Evolutionary conservation across 2,797 vertebrate species (phyloP), one percentile per base, ranked within the genome.

Genomic region (Acipenser oxyrinchus): DNA sequence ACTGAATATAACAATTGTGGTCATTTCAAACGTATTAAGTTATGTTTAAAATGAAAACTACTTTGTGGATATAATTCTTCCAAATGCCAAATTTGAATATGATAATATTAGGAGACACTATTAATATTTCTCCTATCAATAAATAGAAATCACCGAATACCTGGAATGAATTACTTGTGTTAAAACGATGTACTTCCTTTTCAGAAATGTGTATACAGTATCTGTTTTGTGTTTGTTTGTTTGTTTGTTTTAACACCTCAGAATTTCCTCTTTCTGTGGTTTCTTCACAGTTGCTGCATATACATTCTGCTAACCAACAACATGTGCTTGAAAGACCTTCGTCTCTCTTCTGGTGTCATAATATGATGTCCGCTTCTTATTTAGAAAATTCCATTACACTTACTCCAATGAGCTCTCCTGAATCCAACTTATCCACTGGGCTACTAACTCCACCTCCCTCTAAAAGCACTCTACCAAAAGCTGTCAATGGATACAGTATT

Each of bases 351-450:
- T 95, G 94, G 93, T 89, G 78, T 85, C 90, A 87, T 85, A 91
- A 81, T 83, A 78, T 93, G 84, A 91, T 75, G 74, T 91, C 92
- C 62, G 77, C 91, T 82, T 92, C 93, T 79, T 95, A 87, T 88
- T 86, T 94, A 89, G 93, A 93, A 84, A 92, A 92, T 82, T 95
- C 95, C 74, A 86, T 95, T 84, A 93, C 93, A 66, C 89, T 95
- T 84, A 93, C 91, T 69, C 90, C 93, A 75, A 89, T 92, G 91
- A 94, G 89, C 85, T 93, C 89, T 65, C 89, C 92, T 73, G 92
- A 93, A 75, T 95, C 91, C 87, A 94, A 90, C 88, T 12, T 93
- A 18, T 93, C 92, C 50, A n/a, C 86, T 66, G 90, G 90, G 77
- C 81, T 90, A 76, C 89, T 96, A 90, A 94, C 93, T 72, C 92